Conservation (phyloP, 2,113 vertebrate genomes). For the Caranx ignobilis region DNA sequence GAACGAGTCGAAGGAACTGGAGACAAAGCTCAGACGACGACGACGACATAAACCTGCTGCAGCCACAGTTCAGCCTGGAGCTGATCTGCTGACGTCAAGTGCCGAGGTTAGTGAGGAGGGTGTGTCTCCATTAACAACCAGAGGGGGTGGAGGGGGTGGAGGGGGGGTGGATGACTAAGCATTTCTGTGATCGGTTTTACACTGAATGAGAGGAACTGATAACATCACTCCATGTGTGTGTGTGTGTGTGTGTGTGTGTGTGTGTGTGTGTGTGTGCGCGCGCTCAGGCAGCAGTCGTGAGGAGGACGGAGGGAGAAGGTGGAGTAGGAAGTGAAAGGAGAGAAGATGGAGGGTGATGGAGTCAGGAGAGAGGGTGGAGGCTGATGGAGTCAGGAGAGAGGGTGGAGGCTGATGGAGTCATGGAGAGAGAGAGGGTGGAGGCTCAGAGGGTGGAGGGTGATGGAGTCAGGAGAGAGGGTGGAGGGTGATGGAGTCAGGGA, state of each 20-base stretch:
- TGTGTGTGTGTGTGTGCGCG: too few species aligned
- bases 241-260: neutral
- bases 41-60: constrained; percentile 1
- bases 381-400: too few species aligned
- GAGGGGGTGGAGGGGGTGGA: neutral
- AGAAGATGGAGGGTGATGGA: neutral
- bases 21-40: neutral
- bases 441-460: too few species aligned
- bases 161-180: constrained; percentile 49
- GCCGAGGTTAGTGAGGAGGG: constrained; percentile 32
- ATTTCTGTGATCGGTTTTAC: constrained; percentile 23
- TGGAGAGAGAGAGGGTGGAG: too few species aligned
- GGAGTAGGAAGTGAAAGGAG: neutral
- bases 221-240: neutral
- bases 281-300: neutral
- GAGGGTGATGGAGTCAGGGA: neutral
- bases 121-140: constrained; percentile 31
- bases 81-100: constrained; percentile 35
- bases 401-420: too few species aligned
- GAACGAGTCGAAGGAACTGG: neutral
- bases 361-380: too few species aligned
- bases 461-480: neutral
- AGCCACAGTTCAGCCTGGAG: constrained; percentile 2
- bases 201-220: constrained; percentile 47
- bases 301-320: neutral